Conservation (phyloP, 2,113 vertebrate species). For the Salvelinus fontinalis region DNA sequence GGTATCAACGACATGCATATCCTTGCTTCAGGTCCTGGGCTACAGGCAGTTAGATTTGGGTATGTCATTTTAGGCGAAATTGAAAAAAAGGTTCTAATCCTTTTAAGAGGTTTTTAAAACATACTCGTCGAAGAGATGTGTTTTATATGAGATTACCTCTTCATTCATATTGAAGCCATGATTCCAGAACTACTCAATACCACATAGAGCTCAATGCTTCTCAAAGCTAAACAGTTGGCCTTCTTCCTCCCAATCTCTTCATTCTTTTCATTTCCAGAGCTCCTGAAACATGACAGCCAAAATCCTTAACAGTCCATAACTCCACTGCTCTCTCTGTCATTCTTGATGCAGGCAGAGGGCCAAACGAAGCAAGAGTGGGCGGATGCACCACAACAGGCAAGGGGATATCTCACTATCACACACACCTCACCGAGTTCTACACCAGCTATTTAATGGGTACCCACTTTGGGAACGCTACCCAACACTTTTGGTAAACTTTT, state of each 20-base stretch:
- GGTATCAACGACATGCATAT: no score
- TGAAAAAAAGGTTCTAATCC: no score
- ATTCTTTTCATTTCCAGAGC: constrained; percentile 6
- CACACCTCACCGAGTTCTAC: not conserved
- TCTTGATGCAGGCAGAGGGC: not conserved
- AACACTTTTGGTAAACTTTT: not conserved
- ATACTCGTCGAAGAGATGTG: not conserved
- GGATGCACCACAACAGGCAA: not conserved
- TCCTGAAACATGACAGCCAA: not conserved
- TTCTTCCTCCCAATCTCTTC: not conserved
- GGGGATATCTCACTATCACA: not conserved
- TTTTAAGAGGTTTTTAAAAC: not conserved
- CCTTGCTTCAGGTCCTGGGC: no score
- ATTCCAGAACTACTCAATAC: not conserved
- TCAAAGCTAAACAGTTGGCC: not conserved
- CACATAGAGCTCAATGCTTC: not conserved
- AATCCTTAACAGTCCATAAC: not conserved
- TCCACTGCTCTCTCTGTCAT: not conserved
- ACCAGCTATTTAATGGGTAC: not conserved
- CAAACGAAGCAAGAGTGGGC: not conserved
- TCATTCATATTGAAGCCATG: not conserved
- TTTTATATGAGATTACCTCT: not conserved
- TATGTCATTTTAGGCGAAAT: no score
- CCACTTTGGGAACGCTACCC: not conserved
- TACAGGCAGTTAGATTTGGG: no score